Base-by-base conservation (phyloP, 1,140 invertebrate species). In the Whitmania pigra region DNA sequence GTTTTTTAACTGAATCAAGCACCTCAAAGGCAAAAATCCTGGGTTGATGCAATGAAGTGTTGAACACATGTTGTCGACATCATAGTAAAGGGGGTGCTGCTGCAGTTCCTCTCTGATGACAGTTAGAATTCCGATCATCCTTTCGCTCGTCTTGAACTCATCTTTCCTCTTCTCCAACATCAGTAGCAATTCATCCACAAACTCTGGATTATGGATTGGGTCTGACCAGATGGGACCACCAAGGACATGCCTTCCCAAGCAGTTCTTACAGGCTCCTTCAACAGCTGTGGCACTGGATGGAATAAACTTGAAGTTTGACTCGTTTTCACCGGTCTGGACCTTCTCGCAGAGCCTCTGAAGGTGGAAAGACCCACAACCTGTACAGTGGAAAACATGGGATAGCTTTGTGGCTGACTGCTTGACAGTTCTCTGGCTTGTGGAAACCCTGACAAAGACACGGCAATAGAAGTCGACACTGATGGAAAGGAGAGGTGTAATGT, bases 391-490 rank as follows among this genome's bases (percentile, higher is more conserved):
- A 0, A 94, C 78, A 85, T 90, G 87, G 7, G 91, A 89, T 67
- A 92, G 83, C 81, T 95, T 93, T 75, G 88, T 89, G 75, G 77
- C 85, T 29, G 78, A 77, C 54, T 87, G 84, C 84, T 97, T 98
- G 74, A 92, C 94, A 76, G 88, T 88, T 18, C 85, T 82, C 74
- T 90, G 89, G 67, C 93, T 88, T 0, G 88, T 87, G 70, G 86
- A 88, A 3, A 99, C 83, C 78, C 87, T 86, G 0, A 99, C 91
- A 85, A 99, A 97, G 9, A 99, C 88, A 75, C 97, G 84, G 31
- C 98, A 88, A 81, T 99, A 99, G 83, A 99, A 99, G 83, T 99
- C 97, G 5, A 89, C 91, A 72, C 93, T 96, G 67, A 99, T 79
- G 29, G 90, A 93, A 0, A 99, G 77, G 7, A 99, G 76, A 0